phyloP scores from a whole-genome alignment of 1,140 invertebrate genomes.

The Drosophila nebulosa region DNA sequence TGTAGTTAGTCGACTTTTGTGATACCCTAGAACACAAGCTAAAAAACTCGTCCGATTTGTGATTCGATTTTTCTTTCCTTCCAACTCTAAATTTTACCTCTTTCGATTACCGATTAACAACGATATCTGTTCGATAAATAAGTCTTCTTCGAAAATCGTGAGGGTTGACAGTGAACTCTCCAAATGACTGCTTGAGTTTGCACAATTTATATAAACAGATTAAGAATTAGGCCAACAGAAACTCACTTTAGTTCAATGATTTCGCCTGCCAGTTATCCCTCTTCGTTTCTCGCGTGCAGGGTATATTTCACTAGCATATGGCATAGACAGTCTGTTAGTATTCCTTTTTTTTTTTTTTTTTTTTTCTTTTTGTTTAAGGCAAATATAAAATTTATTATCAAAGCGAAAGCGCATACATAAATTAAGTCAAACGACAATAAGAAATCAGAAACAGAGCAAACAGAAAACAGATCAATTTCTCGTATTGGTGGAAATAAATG shows the following conservation, averaged over 20 bases:
- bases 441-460: constrained; percentile 59
- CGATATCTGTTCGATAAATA: too few species aligned
- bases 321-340: not conserved
- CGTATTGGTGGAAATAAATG: constrained; percentile 69
- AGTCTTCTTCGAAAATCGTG: too few species aligned
- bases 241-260: not conserved
- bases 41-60: too few species aligned
- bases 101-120: too few species aligned
- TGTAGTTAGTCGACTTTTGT: not conserved
- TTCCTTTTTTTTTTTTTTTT: constrained; percentile 4
- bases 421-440: constrained; percentile 50
- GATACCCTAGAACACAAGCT: not conserved
- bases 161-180: not conserved
- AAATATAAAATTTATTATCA: constrained; percentile 79
- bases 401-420: constrained; percentile 52
- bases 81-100: too few species aligned
- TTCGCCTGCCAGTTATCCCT: not conserved
- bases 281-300: not conserved
- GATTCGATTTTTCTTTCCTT: too few species aligned
- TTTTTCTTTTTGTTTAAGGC: constrained; percentile 65
- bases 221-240: not conserved
- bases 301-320: not conserved
- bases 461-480: constrained; percentile 26
- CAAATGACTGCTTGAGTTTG: not conserved
- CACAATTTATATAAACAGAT: not conserved